phyloP scores from a whole-genome alignment of 2,888 invertebrate species.

The Scaptomyza cyrtandrae region DNA sequence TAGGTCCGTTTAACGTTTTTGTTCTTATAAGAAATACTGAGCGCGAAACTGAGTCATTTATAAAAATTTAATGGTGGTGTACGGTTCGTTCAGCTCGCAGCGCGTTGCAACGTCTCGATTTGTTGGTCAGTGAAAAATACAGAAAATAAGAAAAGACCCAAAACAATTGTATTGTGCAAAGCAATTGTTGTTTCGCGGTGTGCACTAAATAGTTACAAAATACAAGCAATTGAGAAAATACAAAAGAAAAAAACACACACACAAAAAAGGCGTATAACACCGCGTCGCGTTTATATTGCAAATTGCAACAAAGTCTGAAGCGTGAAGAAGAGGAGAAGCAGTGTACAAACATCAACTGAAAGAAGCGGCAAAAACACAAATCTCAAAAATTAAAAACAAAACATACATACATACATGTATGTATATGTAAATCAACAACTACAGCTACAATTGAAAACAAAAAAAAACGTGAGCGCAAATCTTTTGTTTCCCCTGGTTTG shows the following conservation, averaged over 20 bases:
- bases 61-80: slow-evolving; percentile 82
- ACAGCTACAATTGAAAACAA: slow-evolving; percentile 54
- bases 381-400: slow-evolving; percentile 42
- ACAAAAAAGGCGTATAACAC: slow-evolving; percentile 21
- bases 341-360: slow-evolving; percentile 60
- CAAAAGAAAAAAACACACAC: slow-evolving; percentile 7
- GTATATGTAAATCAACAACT: slow-evolving; percentile 24
- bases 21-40: slow-evolving; percentile 63
- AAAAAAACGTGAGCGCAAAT: slow-evolving; percentile 61
- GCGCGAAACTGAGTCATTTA: slow-evolving; percentile 72
- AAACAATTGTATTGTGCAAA: slow-evolving; percentile 42
- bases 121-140: slow-evolving; percentile 60
- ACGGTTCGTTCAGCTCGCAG: slow-evolving; percentile 74
- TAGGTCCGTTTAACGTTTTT: slow-evolving; percentile 39
- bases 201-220: slow-evolving; percentile 49
- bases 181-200: slow-evolving; percentile 46
- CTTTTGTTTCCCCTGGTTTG: slow-evolving; percentile 43
- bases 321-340: slow-evolving; percentile 50
- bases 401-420: slow-evolving; percentile 2
- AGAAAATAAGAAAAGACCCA: slow-evolving; percentile 50
- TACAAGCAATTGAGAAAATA: slow-evolving; percentile 17
- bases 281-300: slow-evolving; percentile 61
- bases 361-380: slow-evolving; percentile 62
- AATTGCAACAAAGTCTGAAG: slow-evolving; percentile 60
- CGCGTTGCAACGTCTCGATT: slow-evolving; percentile 68